Evolutionary conservation across 2,888 invertebrate species (phyloP).

Genomic region (Parapristionchus giblindavisi): DNA sequence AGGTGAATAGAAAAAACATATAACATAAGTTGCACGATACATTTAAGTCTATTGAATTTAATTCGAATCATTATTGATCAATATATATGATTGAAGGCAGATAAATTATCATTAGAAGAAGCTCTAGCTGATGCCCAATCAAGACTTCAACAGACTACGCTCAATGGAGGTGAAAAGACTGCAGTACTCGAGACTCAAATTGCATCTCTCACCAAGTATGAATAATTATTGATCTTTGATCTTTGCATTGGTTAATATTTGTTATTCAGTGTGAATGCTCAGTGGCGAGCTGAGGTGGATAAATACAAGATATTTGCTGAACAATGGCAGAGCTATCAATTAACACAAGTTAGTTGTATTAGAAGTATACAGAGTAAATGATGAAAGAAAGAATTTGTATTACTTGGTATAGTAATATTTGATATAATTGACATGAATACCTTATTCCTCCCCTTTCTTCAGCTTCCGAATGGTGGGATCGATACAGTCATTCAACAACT

Average conservation of each 20-base stretch:
- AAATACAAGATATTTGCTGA: conserved; percentile 63
- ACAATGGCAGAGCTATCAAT: conserved; percentile 67
- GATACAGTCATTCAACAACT: conserved; percentile 59
- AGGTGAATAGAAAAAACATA: not conserved
- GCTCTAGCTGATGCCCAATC: conserved; percentile 4
- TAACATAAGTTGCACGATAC: not conserved
- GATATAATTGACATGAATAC: too few species aligned
- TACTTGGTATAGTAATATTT: too few species aligned
- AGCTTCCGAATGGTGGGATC: conserved; percentile 56
- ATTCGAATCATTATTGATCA: too few species aligned
- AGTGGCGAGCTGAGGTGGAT: conserved; percentile 65
- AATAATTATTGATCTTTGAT: not conserved
- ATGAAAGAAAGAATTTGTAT: too few species aligned
- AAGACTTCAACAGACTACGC: conserved; percentile 7
- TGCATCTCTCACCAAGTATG: conserved; percentile 4
- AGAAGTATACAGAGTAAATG: too few species aligned
- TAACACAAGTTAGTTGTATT: conserved; percentile 62
- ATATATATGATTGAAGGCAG: not conserved
- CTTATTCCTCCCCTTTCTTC: too few species aligned
- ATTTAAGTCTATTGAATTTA: too few species aligned
- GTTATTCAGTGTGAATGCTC: conserved; percentile 49
- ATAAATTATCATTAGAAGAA: conserved; percentile 4
- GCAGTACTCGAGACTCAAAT: conserved; percentile 17
- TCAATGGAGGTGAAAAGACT: conserved; percentile 22
- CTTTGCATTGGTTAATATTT: not conserved